Base-by-base conservation (phyloP, 2,113 vertebrate genomes). In the Festucalex cinctus region DNA sequence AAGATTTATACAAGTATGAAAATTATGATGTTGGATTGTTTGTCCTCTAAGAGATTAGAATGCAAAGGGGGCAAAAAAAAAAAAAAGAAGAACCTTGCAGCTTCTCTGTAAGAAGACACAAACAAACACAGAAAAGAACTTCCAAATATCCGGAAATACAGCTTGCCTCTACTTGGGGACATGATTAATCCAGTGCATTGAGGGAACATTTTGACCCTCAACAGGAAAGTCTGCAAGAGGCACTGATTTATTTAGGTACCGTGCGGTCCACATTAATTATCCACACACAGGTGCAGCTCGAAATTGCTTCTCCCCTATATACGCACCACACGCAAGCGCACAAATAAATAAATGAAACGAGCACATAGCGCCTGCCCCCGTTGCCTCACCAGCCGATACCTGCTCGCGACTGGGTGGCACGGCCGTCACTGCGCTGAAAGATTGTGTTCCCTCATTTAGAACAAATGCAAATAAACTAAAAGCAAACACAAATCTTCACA, bases 241-340 rank as follows among this genome's bases (percentile, higher is more conserved):
- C 90, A 80, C 88, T 93, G 92, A 92, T 93, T 92, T 92, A 93
- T 92, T 91, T 91, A 58, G 76, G 86, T 83, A 84, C 73, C 41
- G 65, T 75, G 82, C 70, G 67, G 17, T 88, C 81, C 88, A 87
- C 91, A 93, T 93, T 92, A 89, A 92, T 93, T 92, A 93, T 86
- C 77, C 76, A 65, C 19, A 62, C 61, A 84, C 91, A 93, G 92
- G 91, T 93, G 91, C 88, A 87, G 85, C 88, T 80, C 89, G 88
- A 87, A 91, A 92, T 90, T 88, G 75, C 83, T 90, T 83, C 87
- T 83, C 73, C 74, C 69, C 78, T 86, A 89, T 61, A 78, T 22
- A 79, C 65, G 74, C 68, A 78, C 66, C 49, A 77, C 22, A 61
- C n/a, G 53, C 22, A 73, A 6, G 63, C 28, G 68, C 19, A 75